A percentile compares a stretch with the other conserved stretches of the same genome.
These are phyloP conservation scores for Leucophenga montana DNA, from an alignment of 2,888 invertebrate species.

Conservation along the genomic window DNA sequence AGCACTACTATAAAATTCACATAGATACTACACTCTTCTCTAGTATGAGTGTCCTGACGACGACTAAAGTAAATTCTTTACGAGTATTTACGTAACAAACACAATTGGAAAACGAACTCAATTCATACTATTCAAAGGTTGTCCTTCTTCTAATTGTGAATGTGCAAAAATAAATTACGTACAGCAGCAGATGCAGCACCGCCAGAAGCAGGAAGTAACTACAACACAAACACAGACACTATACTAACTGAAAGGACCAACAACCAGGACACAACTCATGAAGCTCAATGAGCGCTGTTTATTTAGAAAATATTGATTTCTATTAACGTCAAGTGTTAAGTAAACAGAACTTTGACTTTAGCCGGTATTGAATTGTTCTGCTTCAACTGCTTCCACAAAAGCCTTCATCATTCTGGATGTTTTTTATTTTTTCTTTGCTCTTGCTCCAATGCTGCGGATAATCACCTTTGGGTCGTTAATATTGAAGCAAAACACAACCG, in stretches of 20 bases:
- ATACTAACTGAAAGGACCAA: not conserved
- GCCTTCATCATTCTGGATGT: too few relatives aligned
- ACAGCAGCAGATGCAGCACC: constrained; percentile 33
- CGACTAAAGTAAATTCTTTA: constrained; percentile 12
- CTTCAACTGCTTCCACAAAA: too few relatives aligned
- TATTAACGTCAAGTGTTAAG: constrained; percentile 58
- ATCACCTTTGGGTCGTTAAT: constrained; percentile 54
- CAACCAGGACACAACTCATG: not conserved
- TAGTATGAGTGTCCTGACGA: too few relatives aligned
- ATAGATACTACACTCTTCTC: not conserved
- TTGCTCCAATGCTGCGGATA: constrained; percentile 22
- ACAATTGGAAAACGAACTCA: constrained; percentile 61
- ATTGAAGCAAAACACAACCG: constrained; percentile 54
- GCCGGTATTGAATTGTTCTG: too few relatives aligned
- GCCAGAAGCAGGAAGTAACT: constrained; percentile 22
- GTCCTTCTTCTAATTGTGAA: constrained; percentile 57
- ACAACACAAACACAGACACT: not conserved
- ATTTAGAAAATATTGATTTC: constrained; percentile 65
- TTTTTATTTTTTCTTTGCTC: too few relatives aligned
- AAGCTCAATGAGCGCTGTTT: constrained; percentile 37
- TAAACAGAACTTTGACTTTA: constrained; percentile 44
- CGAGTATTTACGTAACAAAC: constrained; percentile 56
- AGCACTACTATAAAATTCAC: constrained; percentile 31
- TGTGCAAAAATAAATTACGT: constrained; percentile 63
- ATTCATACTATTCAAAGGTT: not conserved